Evolutionary conservation across 2,797 vertebrate species (phyloP).

Genomic region (Sebastes itinus): DNA sequence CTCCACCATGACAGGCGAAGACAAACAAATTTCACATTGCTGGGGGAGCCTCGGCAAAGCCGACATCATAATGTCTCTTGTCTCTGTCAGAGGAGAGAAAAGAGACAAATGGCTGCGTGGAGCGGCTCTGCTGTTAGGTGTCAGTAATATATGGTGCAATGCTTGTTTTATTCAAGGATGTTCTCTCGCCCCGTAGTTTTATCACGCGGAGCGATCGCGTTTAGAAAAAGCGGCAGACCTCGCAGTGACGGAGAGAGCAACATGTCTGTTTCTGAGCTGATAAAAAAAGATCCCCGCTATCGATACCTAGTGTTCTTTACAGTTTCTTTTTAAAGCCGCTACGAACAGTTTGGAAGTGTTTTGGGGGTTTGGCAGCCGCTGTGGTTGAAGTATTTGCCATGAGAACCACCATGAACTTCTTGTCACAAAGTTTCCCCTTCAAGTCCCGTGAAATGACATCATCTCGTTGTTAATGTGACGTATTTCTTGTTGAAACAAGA

Average conservation of each 20-base stretch:
- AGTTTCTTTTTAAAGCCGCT: background rate
- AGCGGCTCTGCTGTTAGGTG: conserved; percentile 46
- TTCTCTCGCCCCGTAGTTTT: conserved; percentile 19
- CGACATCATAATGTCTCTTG: conserved; percentile 71
- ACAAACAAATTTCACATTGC: conserved; percentile 79
- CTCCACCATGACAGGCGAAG: conserved; percentile 68
- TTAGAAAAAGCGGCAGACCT: conserved; percentile 14
- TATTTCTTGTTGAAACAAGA: background rate
- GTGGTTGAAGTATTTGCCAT: background rate
- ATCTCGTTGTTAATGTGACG: background rate
- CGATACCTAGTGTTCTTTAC: conserved; percentile 11
- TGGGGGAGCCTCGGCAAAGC: conserved; percentile 60
- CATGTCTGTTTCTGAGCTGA: conserved; percentile 29
- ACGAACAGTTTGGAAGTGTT: background rate
- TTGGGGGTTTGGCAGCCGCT: background rate
- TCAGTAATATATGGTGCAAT: conserved; percentile 44
- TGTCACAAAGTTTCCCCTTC: background rate
- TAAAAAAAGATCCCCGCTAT: conserved; percentile 22
- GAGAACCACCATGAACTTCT: background rate
- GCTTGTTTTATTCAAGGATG: conserved; percentile 52
- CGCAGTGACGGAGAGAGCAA: background rate
- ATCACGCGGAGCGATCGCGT: conserved; percentile 17
- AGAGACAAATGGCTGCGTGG: conserved; percentile 53
- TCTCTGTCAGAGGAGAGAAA: conserved; percentile 62
- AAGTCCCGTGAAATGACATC: background rate